A percentile compares a stretch with the other conserved stretches of the same genome.
These are phyloP conservation scores for Aptenodytes forsteri DNA, from an alignment of 2,113 vertebrate genomes.

Conservation along the genomic window DNA sequence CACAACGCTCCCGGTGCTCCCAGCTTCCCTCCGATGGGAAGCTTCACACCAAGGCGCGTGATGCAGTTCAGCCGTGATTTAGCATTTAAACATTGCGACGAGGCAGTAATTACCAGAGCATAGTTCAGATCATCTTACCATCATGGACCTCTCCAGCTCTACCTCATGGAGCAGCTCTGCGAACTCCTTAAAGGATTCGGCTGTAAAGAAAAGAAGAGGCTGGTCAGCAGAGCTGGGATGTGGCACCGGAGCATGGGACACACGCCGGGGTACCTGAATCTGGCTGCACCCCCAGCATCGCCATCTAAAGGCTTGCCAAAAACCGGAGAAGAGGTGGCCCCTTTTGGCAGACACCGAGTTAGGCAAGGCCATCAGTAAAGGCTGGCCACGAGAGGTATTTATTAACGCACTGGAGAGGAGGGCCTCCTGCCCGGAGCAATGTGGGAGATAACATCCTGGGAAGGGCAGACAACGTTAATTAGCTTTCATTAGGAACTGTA, in stretches of 20 bases:
- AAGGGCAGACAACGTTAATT: background rate
- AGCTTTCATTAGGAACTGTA: background rate
- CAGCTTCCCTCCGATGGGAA: background rate
- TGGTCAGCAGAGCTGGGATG: background rate
- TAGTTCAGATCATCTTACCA: conserved; percentile 78
- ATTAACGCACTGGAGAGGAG: background rate
- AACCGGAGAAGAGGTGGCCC: fast-evolving
- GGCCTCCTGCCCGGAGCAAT: fast-evolving
- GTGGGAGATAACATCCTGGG: background rate
- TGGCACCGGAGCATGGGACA: background rate
- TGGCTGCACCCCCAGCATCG: background rate
- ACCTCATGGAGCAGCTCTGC: conserved; percentile 92
- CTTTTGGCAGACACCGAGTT: background rate
- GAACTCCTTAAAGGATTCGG: conserved; percentile 97
- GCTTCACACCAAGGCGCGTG: fast-evolving
- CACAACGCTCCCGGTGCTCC: fast-evolving
- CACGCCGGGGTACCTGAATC: fast-evolving
- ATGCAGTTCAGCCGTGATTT: background rate
- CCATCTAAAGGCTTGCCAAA: fast-evolving
- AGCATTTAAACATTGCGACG: fast-evolving
- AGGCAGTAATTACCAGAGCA: background rate
- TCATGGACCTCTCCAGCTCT: conserved; percentile 95
- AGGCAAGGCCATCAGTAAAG: background rate
- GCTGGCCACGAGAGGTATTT: background rate
- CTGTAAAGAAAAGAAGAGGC: conserved; percentile 67